Conservation (phyloP, 2,113 vertebrate genomes). For the Bucco capensis region DNA sequence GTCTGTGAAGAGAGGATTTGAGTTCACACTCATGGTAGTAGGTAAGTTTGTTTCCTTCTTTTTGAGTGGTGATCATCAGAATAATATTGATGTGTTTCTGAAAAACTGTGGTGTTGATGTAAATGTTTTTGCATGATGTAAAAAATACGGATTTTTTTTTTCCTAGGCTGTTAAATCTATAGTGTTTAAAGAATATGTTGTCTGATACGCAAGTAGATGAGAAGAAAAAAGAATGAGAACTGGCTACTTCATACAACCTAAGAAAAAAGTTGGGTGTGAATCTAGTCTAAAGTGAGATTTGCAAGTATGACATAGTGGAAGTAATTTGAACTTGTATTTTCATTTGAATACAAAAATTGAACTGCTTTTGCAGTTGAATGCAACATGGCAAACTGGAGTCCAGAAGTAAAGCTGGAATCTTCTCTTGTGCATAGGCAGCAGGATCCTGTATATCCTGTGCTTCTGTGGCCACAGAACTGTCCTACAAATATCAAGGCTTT, state of each 20-base stretch:
- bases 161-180: not conserved
- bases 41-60: slow-evolving; percentile 80
- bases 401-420: not conserved
- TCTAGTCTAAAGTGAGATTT: not conserved
- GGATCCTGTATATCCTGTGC: not conserved
- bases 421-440: not conserved
- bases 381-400: not conserved
- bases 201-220: not conserved
- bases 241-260: rapidly evolving
- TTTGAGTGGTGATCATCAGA: not conserved
- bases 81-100: not conserved
- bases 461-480: not conserved
- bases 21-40: slow-evolving; percentile 99
- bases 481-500: slow-evolving; percentile 12
- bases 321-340: not conserved
- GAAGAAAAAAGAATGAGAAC: not conserved
- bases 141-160: not conserved
- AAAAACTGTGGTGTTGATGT: not conserved
- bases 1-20: slow-evolving; percentile 98
- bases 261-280: not conserved
- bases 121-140: not conserved
- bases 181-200: not conserved
- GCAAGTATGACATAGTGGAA: not conserved
- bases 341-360: not conserved
- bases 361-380: not conserved